phyloP scores from a whole-genome alignment of 2,797 vertebrate genomes.

The Macroramphosus scolopax region DNA sequence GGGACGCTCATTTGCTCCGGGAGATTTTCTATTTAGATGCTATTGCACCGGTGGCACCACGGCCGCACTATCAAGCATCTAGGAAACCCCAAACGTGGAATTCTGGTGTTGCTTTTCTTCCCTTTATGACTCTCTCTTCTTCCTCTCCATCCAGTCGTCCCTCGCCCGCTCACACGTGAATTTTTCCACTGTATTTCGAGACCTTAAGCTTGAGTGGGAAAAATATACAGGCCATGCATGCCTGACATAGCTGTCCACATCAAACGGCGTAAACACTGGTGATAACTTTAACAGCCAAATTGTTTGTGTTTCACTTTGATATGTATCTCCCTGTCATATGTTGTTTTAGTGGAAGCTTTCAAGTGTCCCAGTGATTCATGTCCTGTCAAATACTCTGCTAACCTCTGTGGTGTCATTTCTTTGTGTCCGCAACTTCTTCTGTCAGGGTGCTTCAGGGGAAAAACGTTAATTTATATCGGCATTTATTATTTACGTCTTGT shows the following conservation, averaged over 20 bases:
- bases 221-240: slow-evolving; percentile 42
- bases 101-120: slow-evolving; percentile 9
- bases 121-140: slow-evolving; percentile 13
- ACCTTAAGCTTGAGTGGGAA: slow-evolving; percentile 26
- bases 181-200: slow-evolving; percentile 18
- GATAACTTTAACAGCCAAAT: slow-evolving; percentile 42
- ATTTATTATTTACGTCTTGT: neutral
- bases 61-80: slow-evolving; percentile 42
- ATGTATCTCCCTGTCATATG: slow-evolving; percentile 49
- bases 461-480: neutral
- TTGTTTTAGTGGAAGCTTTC: slow-evolving; percentile 49
- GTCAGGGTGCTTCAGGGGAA: neutral
- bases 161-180: slow-evolving; percentile 2
- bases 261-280: slow-evolving; percentile 53
- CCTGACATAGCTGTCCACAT: slow-evolving; percentile 53
- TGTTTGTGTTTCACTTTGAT: slow-evolving; percentile 59
- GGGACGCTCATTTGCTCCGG: slow-evolving; percentile 66
- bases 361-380: slow-evolving; percentile 56
- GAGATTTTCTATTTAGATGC: slow-evolving; percentile 79
- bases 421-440: neutral
- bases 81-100: slow-evolving; percentile 30
- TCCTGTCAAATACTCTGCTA: slow-evolving; percentile 18
- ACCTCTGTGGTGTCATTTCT: neutral
- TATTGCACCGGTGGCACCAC: slow-evolving; percentile 60
- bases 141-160: slow-evolving; percentile 1